Percentiles rank a stretch among this genome's conserved stretches.
Evolutionary conservation across 2,797 vertebrate genomes (phyloP).

Genomic region (Sebastes iracundus): DNA sequence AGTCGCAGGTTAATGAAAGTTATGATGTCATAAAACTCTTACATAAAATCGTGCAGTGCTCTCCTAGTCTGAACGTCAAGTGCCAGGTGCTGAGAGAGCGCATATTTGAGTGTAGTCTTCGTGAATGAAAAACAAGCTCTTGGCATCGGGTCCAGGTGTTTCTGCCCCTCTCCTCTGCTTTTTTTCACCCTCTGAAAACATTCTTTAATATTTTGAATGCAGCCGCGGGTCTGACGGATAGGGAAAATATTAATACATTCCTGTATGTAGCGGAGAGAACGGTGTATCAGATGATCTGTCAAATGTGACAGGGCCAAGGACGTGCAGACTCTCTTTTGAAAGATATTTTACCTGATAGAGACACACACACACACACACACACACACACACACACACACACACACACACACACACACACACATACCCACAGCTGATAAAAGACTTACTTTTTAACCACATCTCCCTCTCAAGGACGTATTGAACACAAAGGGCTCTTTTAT

Average conservation of each 20-base stretch:
- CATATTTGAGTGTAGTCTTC: slow-evolving; percentile 45
- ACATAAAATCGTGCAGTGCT: background rate
- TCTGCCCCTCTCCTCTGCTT: slow-evolving; percentile 37
- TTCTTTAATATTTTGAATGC: slow-evolving; percentile 66
- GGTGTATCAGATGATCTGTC: slow-evolving; percentile 69
- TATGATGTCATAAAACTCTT: background rate
- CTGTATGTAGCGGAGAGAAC: slow-evolving; percentile 53
- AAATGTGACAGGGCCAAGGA: slow-evolving; percentile 71
- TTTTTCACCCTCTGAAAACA: slow-evolving; percentile 56
- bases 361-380: background rate
- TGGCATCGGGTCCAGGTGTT: slow-evolving; percentile 56
- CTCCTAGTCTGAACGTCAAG: background rate
- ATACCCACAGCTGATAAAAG: slow-evolving; percentile 69
- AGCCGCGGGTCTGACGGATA: slow-evolving; percentile 66
- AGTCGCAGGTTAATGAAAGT: slow-evolving; percentile 6
- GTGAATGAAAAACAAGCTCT: slow-evolving; percentile 47
- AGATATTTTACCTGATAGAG: slow-evolving; percentile 65
- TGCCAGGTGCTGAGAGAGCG: slow-evolving; percentile 49
- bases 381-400: background rate
- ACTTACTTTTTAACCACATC: slow-evolving; percentile 79
- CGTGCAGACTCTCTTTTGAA: slow-evolving; percentile 58
- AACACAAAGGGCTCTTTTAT: slow-evolving; percentile 79
- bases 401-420: slow-evolving; percentile 3
- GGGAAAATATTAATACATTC: slow-evolving; percentile 83
- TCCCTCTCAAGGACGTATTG: slow-evolving; percentile 75